Base-by-base conservation (phyloP, 2,888 invertebrate genomes). In the Mongoloraphidia duomilia region DNA sequence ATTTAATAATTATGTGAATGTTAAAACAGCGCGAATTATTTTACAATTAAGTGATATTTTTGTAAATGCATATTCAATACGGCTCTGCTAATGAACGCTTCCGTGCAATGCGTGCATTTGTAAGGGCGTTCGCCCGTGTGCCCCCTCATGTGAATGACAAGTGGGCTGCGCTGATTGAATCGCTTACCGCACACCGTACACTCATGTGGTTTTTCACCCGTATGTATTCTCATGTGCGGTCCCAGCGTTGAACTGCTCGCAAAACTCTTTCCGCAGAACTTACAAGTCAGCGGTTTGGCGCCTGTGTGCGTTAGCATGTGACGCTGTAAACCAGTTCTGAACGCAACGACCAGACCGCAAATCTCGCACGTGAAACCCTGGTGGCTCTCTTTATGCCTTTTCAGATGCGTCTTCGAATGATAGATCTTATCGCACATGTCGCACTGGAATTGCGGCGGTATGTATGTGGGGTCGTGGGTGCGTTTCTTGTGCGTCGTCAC, bases 131-230 rank as follows among this genome's bases (percentile, higher is more conserved):
- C 50, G 10, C 50, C 50, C 5, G 44, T 55, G 44, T 55, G 56
- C 8, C 49, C 49, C 11, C 54, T 46, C 6, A 50, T 49, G 44
- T 57, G 57, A 34, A 55, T 49, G 6, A 53, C 52, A 47, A 57
- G 49, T 37, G 52, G 52, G 34, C 52, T 53, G 4, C 53, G 49
- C 43, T 56, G 56, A 1, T 54, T 52, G 44, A 55, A 57, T 2
- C 53, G 49, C 36, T 55, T 57, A 6, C 26, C 26, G 26, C 26
- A 26, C 26, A 60, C 61, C 42, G 60, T 59, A 51, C 65, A 65
- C 35, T 61, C 59, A 43, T 58, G 60, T 2, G 62, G 62, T 51
- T 50, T 58, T 45, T 61, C 60, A 3, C 42, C 42, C 3, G 17
- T 42, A 33, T 42, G 42, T 9, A 33, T 26, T 3, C 26, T 3